Base-by-base conservation (phyloP, 1,140 invertebrate species). In the Vanessa tameamea region DNA sequence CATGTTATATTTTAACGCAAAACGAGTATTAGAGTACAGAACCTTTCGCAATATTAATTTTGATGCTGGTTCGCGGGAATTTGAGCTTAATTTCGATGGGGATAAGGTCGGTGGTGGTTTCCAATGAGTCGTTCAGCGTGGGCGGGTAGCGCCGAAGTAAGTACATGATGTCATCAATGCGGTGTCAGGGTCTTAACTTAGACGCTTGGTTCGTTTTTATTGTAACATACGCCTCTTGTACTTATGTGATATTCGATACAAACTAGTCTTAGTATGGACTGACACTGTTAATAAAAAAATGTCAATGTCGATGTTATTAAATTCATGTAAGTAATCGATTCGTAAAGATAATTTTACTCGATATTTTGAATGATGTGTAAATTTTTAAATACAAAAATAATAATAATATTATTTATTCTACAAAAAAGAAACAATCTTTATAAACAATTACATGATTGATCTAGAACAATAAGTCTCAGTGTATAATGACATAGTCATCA, bases 111-210 rank as follows among this genome's bases (percentile, higher is more conserved):
- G n/a, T 16, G 48, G 37, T 37, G 9, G n/a, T 64, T 43, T 26
- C 37, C 20, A 13, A 37, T 65, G 64, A 2, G 14, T 48, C 14
- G 20, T 51, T 43, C 7, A 9, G 59, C 66, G 72, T 74, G 61
- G 72, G 72, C 66, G 71, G 61, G 31, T 68, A 55, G 47, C 59
- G 63, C 37, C 55, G 20, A 68, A 69, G 50, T 64, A 53, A 63
- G 26, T 31, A 23, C 11, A 69, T 74, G 72, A 74, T 74, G 72
- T 74, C 72, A 74, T 74, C 72, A 47, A 20, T 64, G 37, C 59
- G 47, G 53, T 66, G 64, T 66, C 64, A 51, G 64, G 71, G 64
- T 37, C 67, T 64, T 69, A 31, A 64, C 72, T 69, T 69, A 48
- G 66, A 47, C 31, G 57, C 50, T 67, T 61, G 53, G 9, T 66